These are phyloP conservation scores for Piprites chloris DNA, from an alignment of 2,113 vertebrate species.

Conservation along the genomic window DNA sequence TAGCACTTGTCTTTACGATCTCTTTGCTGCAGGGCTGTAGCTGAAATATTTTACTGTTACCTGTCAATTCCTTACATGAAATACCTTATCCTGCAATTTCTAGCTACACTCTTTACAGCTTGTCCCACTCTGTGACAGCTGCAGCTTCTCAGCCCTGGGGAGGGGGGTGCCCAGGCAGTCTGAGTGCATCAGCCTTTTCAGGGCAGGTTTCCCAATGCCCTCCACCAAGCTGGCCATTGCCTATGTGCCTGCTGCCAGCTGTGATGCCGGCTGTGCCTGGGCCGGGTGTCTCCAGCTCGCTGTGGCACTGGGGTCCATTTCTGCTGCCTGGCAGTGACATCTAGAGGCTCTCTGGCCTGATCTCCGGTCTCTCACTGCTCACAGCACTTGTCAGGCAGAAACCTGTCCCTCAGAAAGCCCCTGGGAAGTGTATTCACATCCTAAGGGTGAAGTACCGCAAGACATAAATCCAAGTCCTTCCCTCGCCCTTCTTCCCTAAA, in stretches of 20 bases:
- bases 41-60: background rate
- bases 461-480: background rate
- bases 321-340: constrained; percentile 52
- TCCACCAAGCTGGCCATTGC: background rate
- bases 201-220: background rate
- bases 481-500: background rate
- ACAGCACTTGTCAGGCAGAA: background rate
- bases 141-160: background rate
- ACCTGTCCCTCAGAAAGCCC: background rate
- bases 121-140: background rate
- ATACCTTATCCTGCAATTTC: background rate
- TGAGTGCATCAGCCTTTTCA: background rate
- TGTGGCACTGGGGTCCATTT: background rate
- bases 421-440: background rate
- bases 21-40: background rate
- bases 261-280: background rate
- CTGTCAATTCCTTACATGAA: background rate
- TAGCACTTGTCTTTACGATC: background rate
- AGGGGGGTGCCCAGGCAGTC: background rate
- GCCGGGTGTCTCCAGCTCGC: fast-evolving
- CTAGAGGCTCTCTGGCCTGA: constrained; percentile 40
- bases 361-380: background rate
- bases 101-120: background rate
- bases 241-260: background rate
- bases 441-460: background rate